A percentile compares a stretch with the other conserved stretches of the same genome.
phyloP scores from a whole-genome alignment of 35 echinoderm and acorn worm genomes.

The Lytechinus pictus region DNA sequence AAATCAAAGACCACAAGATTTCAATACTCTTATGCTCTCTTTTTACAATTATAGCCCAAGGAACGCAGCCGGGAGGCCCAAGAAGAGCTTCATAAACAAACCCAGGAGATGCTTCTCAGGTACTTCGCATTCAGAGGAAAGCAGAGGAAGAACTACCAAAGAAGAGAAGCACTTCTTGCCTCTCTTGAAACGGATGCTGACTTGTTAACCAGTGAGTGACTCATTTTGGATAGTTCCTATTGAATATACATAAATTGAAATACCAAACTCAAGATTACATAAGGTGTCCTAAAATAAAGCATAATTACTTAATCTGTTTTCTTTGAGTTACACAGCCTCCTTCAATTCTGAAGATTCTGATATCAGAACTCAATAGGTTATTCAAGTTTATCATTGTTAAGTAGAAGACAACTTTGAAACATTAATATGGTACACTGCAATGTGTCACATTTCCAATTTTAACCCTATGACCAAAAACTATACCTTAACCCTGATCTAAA shows the following conservation, averaged over 20 bases:
- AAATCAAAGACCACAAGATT: background rate
- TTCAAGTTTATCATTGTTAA: too few relatives aligned
- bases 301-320: too few relatives aligned
- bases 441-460: too few relatives aligned
- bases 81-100: conserved; percentile 77
- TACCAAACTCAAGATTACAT: too few relatives aligned
- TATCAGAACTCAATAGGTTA: too few relatives aligned
- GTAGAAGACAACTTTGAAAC: too few relatives aligned
- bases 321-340: too few relatives aligned
- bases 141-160: conserved; percentile 79
- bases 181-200: conserved; percentile 91
- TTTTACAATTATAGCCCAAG: conserved; percentile 62
- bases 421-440: too few relatives aligned
- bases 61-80: conserved; percentile 58
- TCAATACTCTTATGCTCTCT: background rate
- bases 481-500: too few relatives aligned
- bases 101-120: conserved; percentile 78
- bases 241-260: background rate
- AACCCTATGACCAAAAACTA: too few relatives aligned
- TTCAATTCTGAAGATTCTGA: too few relatives aligned
- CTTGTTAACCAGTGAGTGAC: conserved; percentile 77
- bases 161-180: conserved; percentile 88
- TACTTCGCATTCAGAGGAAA: conserved; percentile 76
- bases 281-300: too few relatives aligned
- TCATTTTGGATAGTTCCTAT: background rate